Evolutionary conservation across 2,797 vertebrate species (phyloP).

Genomic region (Sciaenops ocellatus): DNA sequence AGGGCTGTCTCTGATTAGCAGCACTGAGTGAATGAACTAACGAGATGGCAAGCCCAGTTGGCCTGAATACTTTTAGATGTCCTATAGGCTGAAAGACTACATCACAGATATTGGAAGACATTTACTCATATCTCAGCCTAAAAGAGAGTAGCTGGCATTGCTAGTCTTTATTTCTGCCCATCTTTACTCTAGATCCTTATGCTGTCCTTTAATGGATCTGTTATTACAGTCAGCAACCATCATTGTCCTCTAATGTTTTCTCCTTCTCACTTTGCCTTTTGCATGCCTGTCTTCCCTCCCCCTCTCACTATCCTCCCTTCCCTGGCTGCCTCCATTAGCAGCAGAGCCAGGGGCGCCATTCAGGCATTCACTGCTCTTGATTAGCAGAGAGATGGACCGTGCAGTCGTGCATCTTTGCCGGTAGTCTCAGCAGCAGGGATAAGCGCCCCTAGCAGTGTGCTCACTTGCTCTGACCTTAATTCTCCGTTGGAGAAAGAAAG

Average conservation of each 20-base stretch:
- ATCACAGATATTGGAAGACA: neutral
- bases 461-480: constrained; percentile 87
- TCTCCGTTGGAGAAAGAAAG: constrained; percentile 80
- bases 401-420: constrained; percentile 64
- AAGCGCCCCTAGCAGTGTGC: constrained; percentile 78
- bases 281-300: neutral
- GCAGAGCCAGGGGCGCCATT: constrained; percentile 47
- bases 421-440: constrained; percentile 73
- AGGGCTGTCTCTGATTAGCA: neutral
- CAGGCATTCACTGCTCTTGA: constrained; percentile 54
- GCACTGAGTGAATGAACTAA: neutral
- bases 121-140: neutral
- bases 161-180: neutral
- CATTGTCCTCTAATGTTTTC: constrained; percentile 5
- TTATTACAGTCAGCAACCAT: constrained; percentile 9
- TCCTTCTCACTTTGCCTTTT: neutral
- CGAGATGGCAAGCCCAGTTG: neutral
- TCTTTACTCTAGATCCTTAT: neutral
- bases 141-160: neutral
- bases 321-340: constrained; percentile 58
- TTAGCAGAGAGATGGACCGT: constrained; percentile 60
- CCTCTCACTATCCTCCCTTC: neutral
- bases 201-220: constrained; percentile 1
- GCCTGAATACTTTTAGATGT: neutral
- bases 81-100: neutral